Evolutionary conservation across 2,888 invertebrate genomes (phyloP).

Genomic region (Yponomeuta malinellus): DNA sequence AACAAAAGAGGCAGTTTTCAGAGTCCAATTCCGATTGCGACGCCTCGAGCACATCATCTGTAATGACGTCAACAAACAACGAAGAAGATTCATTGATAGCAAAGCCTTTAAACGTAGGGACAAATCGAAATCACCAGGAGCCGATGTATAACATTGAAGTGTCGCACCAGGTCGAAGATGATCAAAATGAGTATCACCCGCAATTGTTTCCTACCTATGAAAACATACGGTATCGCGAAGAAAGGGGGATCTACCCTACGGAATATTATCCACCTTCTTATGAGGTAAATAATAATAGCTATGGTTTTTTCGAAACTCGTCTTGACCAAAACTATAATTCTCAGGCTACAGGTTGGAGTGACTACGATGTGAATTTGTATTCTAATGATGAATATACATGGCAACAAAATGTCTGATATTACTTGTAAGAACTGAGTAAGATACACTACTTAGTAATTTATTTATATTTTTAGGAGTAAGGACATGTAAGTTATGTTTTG

Average conservation of each 20-base stretch:
- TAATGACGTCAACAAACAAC: conserved; percentile 7
- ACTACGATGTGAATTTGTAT: neutral
- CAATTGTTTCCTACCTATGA: neutral
- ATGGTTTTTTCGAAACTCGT: neutral
- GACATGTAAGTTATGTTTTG: no score
- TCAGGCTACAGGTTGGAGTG: neutral
- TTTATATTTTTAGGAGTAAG: neutral
- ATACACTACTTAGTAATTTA: neutral
- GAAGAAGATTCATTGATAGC: conserved; percentile 10
- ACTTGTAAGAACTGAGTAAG: neutral
- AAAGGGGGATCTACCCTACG: conserved; percentile 33
- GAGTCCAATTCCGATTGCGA: conserved; percentile 44
- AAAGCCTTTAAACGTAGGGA: neutral
- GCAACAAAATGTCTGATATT: neutral
- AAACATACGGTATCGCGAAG: neutral
- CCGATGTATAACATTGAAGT: neutral
- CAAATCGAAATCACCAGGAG: neutral
- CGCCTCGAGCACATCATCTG: conserved; percentile 21
- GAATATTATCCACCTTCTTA: conserved; percentile 35
- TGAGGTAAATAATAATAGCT: conserved; percentile 6
- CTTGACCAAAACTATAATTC: conserved; percentile 2
- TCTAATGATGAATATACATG: conserved; percentile 1
- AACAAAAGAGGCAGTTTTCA: conserved; percentile 75
- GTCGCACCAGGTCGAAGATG: neutral
- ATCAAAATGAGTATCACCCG: neutral